Conservation (phyloP, 1,140 invertebrate species). For the Anastrepha obliqua region DNA sequence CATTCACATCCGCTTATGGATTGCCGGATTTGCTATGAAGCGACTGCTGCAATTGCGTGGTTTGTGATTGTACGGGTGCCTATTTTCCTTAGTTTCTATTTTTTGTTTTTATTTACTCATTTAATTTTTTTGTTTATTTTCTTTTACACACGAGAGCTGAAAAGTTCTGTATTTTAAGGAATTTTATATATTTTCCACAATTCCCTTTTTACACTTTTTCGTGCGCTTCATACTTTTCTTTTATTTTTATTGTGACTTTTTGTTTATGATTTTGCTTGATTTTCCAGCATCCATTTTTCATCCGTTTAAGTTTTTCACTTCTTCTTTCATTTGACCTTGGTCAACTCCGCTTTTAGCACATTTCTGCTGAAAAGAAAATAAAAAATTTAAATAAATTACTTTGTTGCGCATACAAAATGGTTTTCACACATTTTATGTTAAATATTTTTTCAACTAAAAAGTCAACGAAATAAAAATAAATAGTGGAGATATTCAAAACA, state of each 20-base stretch:
- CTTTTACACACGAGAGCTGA: not conserved
- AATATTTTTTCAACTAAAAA: no score
- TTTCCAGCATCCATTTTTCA: not conserved
- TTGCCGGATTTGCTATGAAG: no score
- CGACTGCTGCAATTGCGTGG: not conserved
- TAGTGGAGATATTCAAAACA: no score
- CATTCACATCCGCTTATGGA: no score
- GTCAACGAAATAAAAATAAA: no score
- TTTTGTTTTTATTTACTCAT: not conserved
- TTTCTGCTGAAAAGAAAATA: not conserved
- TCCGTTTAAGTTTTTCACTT: conserved; percentile 12
- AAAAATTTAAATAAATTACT: not conserved
- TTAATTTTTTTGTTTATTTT: not conserved
- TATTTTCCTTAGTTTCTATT: not conserved
- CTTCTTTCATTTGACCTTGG: not conserved
- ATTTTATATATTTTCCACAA: not conserved
- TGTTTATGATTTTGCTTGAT: not conserved
- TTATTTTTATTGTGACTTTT: not conserved
- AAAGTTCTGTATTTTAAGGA: not conserved
- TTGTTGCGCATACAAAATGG: no score
- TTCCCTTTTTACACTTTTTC: not conserved
- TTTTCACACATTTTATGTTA: no score
- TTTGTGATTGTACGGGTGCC: not conserved
- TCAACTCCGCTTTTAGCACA: not conserved
- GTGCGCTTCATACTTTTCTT: not conserved